These are phyloP conservation scores for Erebia palarica DNA, from an alignment of 2,888 invertebrate genomes.

Conservation along the genomic window DNA sequence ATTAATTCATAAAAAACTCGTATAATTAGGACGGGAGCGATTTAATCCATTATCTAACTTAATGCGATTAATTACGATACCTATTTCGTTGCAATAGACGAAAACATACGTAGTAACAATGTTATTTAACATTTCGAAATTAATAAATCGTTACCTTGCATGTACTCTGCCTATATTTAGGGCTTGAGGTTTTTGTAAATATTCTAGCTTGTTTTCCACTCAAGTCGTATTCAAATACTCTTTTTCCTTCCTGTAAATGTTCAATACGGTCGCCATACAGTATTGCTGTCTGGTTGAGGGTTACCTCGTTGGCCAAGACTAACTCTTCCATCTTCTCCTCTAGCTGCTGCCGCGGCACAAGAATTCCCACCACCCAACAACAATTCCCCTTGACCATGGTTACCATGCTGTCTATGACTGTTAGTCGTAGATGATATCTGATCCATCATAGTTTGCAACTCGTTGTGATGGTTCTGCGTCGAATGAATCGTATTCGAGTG, in stretches of 20 bases:
- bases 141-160: conserved; percentile 3
- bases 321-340: conserved; percentile 82
- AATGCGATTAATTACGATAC: conserved; percentile 51
- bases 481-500: conserved; percentile 85
- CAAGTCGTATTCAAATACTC: background rate
- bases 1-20: conserved; percentile 48
- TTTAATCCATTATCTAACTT: conserved; percentile 35
- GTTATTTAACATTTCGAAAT: conserved; percentile 13
- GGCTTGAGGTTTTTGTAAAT: background rate
- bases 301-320: conserved; percentile 82
- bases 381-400: conserved; percentile 70
- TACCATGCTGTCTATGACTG: conserved; percentile 75
- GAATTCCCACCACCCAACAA: conserved; percentile 82
- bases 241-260: conserved; percentile 37
- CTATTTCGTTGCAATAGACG: conserved; percentile 65
- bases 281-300: conserved; percentile 84
- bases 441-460: conserved; percentile 89
- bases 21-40: conserved; percentile 77
- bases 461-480: conserved; percentile 85
- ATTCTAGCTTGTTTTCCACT: background rate
- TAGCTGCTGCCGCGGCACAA: conserved; percentile 81
- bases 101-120: conserved; percentile 36
- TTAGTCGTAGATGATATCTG: conserved; percentile 86
- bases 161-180: background rate
- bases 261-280: conserved; percentile 91